Evolutionary conservation across 2,888 invertebrate genomes (phyloP).

Genomic region (Drosophila eohydei): DNA sequence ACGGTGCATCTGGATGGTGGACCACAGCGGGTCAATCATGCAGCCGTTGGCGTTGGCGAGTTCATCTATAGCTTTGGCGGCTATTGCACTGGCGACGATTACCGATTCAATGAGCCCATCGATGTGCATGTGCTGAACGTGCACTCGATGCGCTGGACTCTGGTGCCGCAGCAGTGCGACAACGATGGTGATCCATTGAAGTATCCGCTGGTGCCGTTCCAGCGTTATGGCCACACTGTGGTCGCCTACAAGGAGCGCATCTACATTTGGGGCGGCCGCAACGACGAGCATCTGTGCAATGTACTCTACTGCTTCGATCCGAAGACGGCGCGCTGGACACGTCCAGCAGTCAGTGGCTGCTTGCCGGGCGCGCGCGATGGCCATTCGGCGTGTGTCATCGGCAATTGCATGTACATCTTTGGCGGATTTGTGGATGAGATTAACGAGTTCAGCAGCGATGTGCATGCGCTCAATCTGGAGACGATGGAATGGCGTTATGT

Average conservation of each 20-base stretch:
- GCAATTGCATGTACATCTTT: conserved; percentile 93
- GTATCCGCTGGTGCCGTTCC: conserved; percentile 89
- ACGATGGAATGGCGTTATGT: conserved; percentile 90
- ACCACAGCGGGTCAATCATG: conserved; percentile 96
- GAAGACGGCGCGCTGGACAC: conserved; percentile 88
- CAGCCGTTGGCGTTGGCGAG: conserved; percentile 92
- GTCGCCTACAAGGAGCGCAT: conserved; percentile 91
- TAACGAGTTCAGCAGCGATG: conserved; percentile 92
- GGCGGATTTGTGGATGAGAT: conserved; percentile 95
- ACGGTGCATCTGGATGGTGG: conserved; percentile 94
- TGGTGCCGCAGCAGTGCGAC: conserved; percentile 86
- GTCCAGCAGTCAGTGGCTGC: conserved; percentile 88
- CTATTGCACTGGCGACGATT: conserved; percentile 92
- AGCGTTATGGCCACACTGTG: conserved; percentile 96
- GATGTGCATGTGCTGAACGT: conserved; percentile 95
- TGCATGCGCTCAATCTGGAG: conserved; percentile 90
- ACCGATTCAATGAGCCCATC: conserved; percentile 90
- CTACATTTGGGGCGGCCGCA: conserved; percentile 96
- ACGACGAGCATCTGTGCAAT: conserved; percentile 91
- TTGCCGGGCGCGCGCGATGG: conserved; percentile 95
- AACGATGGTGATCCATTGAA: conserved; percentile 84
- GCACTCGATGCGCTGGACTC: conserved; percentile 87
- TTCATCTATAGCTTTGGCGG: conserved; percentile 96
- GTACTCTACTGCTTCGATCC: conserved; percentile 93
- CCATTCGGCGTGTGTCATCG: conserved; percentile 93